Base-by-base conservation (phyloP, 1,140 invertebrate genomes). In the Radopholus similis region DNA sequence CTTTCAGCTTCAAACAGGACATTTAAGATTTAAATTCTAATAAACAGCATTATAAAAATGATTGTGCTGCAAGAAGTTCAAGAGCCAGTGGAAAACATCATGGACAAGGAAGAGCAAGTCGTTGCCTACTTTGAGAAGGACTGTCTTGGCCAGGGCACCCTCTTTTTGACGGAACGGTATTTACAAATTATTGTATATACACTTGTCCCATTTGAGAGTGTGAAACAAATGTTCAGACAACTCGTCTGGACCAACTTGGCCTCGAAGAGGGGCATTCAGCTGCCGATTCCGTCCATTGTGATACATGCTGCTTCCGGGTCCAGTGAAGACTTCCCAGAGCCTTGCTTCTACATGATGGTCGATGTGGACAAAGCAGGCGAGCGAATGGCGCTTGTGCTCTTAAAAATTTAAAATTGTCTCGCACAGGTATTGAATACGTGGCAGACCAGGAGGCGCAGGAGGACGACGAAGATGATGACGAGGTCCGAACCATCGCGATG, bases 311-410 rank as follows among this genome's bases (percentile, higher is more conserved):
- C 49, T 35, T 70, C 68, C 23, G 58, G 44, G 6, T 30, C 68
- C 15, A 70, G 44, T 26, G 70, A 70, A 9, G 53, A 72, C 42
- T 70, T 70, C 53, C 70, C 68, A 1, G 68, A 70, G 9, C 68
- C 68, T 21, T 63, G 69, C 42, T 56, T 70, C 34, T 70, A 70
- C 26, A 23, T 69, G 13, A 62, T 70, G 35, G 53, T 70, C 34
- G 68, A 70, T 30, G 56, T 42, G 2, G 21, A 32, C 23, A 67
- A 67, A 53, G 47, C 66, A 49, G 66, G 66, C 69, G 5, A 13
- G 13, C 4, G 28, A 64, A 4, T 66, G 15, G 15, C 21, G 15
- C 28, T 68, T 64, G 18, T 68, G 5, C 32, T 28, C 26, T n/a
- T 8, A 35, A 18, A 34, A 49, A 23, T 37, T 68, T 11, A 3